Evolutionary conservation across 2,888 invertebrate genomes (phyloP).

Genomic region (Tuberolachnus salignus): DNA sequence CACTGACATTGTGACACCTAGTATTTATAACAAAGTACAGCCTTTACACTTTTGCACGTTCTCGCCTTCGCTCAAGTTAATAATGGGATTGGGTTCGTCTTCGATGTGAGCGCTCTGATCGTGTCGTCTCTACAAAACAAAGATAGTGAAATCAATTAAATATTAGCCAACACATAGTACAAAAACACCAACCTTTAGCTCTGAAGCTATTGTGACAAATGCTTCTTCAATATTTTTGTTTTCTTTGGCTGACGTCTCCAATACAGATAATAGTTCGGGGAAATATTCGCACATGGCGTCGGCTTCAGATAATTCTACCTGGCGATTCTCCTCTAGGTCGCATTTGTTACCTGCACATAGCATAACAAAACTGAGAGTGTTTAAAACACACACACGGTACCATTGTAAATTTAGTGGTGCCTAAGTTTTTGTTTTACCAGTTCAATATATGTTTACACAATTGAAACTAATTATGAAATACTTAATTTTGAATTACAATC

Average conservation of each 20-base stretch:
- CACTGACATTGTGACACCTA: background rate
- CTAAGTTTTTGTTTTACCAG: no score
- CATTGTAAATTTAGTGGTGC: no score
- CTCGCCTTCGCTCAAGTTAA: conserved; percentile 73
- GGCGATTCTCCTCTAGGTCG: conserved; percentile 79
- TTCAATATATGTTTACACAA: no score
- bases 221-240: conserved; percentile 90
- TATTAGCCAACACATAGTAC: no score
- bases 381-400: background rate
- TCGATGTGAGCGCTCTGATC: conserved; percentile 73
- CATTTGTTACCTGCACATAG: conserved; percentile 75
- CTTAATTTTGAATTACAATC: no score
- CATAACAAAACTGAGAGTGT: background rate
- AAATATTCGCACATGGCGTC: conserved; percentile 84
- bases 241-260: conserved; percentile 90
- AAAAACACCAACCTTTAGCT: conserved; percentile 76
- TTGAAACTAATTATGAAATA: no score
- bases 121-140: conserved; percentile 75
- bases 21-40: conserved; percentile 63
- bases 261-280: conserved; percentile 83
- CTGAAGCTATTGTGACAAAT: conserved; percentile 83
- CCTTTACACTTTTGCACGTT: conserved; percentile 73
- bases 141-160: background rate
- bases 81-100: conserved; percentile 67
- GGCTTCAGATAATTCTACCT: conserved; percentile 85